Evolutionary conservation across 2,797 vertebrate genomes (phyloP).

Genomic region (Neosilurus mollespiculum): DNA sequence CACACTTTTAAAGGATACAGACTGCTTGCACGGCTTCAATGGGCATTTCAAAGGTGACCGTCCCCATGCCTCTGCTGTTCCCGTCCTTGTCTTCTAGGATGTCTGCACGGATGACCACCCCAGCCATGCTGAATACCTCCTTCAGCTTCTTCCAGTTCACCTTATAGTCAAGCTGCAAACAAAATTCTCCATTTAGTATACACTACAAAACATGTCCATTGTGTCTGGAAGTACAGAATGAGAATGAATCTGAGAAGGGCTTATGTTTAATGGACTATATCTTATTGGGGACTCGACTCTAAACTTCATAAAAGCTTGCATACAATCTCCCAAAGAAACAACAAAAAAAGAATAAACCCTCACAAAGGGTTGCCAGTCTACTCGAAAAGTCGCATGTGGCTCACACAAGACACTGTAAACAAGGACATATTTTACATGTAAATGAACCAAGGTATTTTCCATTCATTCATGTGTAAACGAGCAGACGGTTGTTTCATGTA

Average conservation of each 20-base stretch:
- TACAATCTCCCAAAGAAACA: no score
- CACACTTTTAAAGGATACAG: constrained; percentile 84
- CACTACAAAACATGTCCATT: no score
- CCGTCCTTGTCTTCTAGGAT: constrained; percentile 97
- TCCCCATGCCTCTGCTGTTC: constrained; percentile 95
- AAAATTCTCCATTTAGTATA: not conserved
- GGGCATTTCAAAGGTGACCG: constrained; percentile 94
- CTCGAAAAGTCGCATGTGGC: no score
- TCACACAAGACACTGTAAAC: no score
- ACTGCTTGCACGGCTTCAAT: constrained; percentile 97
- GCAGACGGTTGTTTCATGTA: no score
- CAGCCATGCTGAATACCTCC: constrained; percentile 96
- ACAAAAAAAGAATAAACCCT: no score
- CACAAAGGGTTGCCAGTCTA: no score
- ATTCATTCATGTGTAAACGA: no score
- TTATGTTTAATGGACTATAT: not conserved
- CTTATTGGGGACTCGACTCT: no score
- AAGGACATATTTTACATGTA: no score
- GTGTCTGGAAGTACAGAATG: not conserved
- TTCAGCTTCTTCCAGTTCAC: constrained; percentile 99
- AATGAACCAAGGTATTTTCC: no score
- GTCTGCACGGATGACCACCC: constrained; percentile 87
- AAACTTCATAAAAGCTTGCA: no score
- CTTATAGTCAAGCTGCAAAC: constrained; percentile 91
- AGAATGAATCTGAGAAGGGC: not conserved